A percentile compares a stretch with the other conserved stretches of the same genome.
These are phyloP conservation scores for Magallana angulata DNA, from an alignment of 1,140 invertebrate species.

Conservation along the genomic window DNA sequence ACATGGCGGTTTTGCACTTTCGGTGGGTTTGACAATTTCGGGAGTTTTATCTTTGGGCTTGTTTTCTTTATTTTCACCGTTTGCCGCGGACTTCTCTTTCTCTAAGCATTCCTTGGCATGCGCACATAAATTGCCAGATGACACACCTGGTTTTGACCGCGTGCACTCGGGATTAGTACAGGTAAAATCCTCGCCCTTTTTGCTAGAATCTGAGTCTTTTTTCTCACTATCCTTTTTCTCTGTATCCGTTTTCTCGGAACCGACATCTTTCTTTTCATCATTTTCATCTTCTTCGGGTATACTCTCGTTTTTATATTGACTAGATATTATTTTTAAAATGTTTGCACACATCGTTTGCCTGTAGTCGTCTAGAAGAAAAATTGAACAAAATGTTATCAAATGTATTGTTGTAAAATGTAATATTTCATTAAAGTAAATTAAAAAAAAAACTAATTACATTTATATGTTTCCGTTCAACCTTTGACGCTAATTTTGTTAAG, in stretches of 20 bases:
- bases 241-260: conserved; percentile 32
- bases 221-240: conserved; percentile 35
- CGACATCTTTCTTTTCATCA: conserved; percentile 59
- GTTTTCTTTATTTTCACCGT: conserved; percentile 53
- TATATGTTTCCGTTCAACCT: too few species aligned
- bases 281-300: conserved; percentile 44
- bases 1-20: conserved; percentile 48
- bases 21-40: neutral
- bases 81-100: conserved; percentile 43
- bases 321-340: conserved; percentile 84
- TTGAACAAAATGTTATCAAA: neutral
- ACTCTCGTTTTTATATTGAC: conserved; percentile 74
- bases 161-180: conserved; percentile 73
- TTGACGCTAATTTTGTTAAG: too few species aligned
- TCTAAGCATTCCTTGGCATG: conserved; percentile 57
- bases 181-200: conserved; percentile 41
- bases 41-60: conserved; percentile 44
- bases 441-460: too few species aligned
- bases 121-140: conserved; percentile 64
- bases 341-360: conserved; percentile 92
- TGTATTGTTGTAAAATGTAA: too few species aligned
- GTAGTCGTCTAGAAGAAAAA: conserved; percentile 86
- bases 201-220: conserved; percentile 39
- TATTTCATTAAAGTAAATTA: too few species aligned
- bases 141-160: conserved; percentile 60